Base-by-base conservation (phyloP, 2,797 vertebrate genomes). In the Liasis olivaceus region DNA sequence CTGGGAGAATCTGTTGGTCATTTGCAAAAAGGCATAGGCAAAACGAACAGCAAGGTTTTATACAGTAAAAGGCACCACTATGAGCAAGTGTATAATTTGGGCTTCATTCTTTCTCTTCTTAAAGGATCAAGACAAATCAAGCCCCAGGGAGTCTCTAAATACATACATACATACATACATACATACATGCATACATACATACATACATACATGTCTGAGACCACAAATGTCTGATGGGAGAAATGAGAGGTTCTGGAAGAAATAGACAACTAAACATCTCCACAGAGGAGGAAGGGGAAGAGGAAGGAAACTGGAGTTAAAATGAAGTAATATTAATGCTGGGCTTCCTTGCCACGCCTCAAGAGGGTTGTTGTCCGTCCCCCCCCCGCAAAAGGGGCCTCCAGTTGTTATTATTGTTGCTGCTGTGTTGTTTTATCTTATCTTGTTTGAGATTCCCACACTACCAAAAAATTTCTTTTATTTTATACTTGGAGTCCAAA, bases 31-130 rank as follows among this genome's bases (percentile, higher is more conserved):
- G 51, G n/a, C 60, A 89, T 6, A 91, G 90, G 90, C 56, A 94
- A 91, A 51, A 94, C 58, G 94, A 91, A 66, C 94, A 94, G 88
- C 63, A 93, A 94, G 88, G 6, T 95, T 63, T 94, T 95, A 93
- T 2, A 9, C 88, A 54, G 14, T 90, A 95, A 94, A 95, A 96
- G 69, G 14, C 91, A 81, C 89, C 89, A 42, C 58, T 91, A 94
- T 89, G 90, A 94, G 91, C 87, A 85, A 96, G 93, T 94, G 95
- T 92, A 92, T 95, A 96, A 95, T 96, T 95, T 95, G 63, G 92
- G 14, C 63, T 96, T 96, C 93, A 93, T 81, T 22, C 72, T 42
- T 81, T 81, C 31, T 20, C 90, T 31, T 69, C 63, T 94, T n/a
- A 24, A 91, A 94, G 59, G 93, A 54, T 90, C 87, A 94, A 95